Percentiles rank a stretch among this genome's conserved stretches.
Conservation (phyloP, 2,888 invertebrate species). For the Lamproptera curius region DNA sequence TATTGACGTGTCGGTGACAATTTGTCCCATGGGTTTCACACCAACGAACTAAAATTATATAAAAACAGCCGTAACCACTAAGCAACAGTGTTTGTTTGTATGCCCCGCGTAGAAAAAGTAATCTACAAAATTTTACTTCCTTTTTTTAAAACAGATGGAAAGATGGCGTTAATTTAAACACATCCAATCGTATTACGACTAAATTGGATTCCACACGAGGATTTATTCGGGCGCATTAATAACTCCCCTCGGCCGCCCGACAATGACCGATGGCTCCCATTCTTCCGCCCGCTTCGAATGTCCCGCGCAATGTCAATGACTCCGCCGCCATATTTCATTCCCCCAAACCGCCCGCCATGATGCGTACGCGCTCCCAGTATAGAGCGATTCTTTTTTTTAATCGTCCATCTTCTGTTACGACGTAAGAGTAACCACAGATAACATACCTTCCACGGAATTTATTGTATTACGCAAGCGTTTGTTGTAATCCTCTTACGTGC, state of each 20-base stretch:
- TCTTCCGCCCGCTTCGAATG: constrained; percentile 30
- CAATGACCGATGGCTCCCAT: constrained; percentile 51
- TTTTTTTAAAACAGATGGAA: too few relatives aligned
- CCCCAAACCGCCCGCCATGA: background rate
- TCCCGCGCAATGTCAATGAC: constrained; percentile 14
- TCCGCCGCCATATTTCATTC: constrained; percentile 11
- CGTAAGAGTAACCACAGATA: background rate
- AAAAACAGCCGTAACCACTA: too few relatives aligned
- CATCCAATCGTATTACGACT: constrained; percentile 3
- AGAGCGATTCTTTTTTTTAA: background rate
- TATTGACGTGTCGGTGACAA: too few relatives aligned
- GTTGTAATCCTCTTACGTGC: too few relatives aligned
- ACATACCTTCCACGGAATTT: background rate
- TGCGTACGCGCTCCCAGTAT: background rate
- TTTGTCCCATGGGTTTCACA: too few relatives aligned
- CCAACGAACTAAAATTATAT: too few relatives aligned
- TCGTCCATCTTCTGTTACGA: background rate
- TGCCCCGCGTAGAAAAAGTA: too few relatives aligned
- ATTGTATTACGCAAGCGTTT: background rate
- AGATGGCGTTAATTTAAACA: too few relatives aligned
- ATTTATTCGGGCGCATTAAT: constrained; percentile 9
- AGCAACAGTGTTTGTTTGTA: too few relatives aligned
- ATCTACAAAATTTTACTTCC: too few relatives aligned
- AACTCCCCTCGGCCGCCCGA: constrained; percentile 28
- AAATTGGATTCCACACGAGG: constrained; percentile 4